These are phyloP conservation scores for Somateria mollissima DNA, from an alignment of 2,797 vertebrate genomes.

Conservation along the genomic window DNA sequence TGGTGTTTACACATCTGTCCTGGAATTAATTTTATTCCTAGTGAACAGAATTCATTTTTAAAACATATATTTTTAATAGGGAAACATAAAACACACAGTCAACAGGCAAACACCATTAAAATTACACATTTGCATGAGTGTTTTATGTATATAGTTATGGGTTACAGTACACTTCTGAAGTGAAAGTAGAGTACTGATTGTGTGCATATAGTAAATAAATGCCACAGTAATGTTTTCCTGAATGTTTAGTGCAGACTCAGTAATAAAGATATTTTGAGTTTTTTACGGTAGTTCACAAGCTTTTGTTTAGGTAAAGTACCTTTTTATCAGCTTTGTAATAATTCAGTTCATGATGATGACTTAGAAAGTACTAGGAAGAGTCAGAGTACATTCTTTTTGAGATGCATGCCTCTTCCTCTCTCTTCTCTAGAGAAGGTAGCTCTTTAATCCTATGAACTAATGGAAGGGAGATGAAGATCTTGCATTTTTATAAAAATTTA, in stretches of 20 bases:
- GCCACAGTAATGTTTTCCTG: neutral
- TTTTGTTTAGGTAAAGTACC: neutral
- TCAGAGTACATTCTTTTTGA: rapidly evolving
- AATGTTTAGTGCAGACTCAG: neutral
- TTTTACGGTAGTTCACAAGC: neutral
- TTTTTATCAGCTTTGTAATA: neutral
- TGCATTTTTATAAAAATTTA: neutral
- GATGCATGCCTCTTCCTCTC: neutral
- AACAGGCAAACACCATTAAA: neutral
- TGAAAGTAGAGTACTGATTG: neutral
- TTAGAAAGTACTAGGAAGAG: neutral
- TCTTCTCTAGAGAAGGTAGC: neutral
- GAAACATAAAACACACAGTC: neutral
- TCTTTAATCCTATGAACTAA: neutral
- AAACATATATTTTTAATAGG: neutral
- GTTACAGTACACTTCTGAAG: neutral
- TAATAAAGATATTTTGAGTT: neutral
- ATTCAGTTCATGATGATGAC: neutral
- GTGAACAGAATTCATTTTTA: neutral
- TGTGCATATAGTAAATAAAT: neutral
- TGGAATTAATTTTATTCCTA: neutral
- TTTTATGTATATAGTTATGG: neutral
- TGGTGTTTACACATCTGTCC: neutral
- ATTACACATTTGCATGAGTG: neutral
- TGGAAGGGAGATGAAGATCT: neutral